Conservation (phyloP, 2,113 vertebrate genomes). For the Macaca fascicularis region DNA sequence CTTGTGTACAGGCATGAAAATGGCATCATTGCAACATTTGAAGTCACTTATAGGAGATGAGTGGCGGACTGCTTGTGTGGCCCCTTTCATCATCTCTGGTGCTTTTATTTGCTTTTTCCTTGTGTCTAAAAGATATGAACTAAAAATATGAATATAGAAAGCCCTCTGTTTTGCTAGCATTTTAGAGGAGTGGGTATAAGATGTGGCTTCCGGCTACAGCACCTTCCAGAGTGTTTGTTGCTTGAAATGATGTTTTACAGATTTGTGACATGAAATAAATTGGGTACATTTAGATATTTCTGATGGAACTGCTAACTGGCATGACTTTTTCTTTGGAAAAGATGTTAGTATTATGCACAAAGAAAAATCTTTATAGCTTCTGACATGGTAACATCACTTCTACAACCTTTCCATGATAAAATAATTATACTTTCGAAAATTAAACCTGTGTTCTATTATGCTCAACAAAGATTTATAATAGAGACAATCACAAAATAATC, state of each 20-base stretch:
- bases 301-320: neutral
- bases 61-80: neutral
- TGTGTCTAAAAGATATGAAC: neutral
- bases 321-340: neutral
- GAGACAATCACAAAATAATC: neutral
- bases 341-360: neutral
- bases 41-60: neutral
- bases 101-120: neutral
- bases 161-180: neutral
- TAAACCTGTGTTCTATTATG: neutral
- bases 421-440: neutral
- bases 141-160: too few relatives aligned
- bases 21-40: neutral
- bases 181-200: neutral
- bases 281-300: neutral
- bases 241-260: neutral
- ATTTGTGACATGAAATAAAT: neutral
- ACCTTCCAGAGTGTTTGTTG: neutral
- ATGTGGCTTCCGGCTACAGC: neutral
- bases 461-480: neutral
- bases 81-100: neutral
- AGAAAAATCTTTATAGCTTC: neutral
- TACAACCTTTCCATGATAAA: neutral
- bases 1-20: neutral
- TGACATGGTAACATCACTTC: neutral